phyloP scores from a whole-genome alignment of 2,113 vertebrate species.

The Suncus etruscus region DNA sequence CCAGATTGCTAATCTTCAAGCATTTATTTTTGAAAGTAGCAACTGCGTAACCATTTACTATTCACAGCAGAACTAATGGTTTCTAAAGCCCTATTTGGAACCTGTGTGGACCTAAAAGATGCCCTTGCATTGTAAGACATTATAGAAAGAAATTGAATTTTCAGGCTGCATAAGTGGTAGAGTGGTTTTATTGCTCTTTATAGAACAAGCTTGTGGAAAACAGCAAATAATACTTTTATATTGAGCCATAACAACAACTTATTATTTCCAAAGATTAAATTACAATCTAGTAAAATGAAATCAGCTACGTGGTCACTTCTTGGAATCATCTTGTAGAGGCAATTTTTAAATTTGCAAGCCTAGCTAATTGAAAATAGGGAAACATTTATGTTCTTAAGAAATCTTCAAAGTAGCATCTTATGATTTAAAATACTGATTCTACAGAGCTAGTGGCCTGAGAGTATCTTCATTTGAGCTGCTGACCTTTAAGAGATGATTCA shows the following conservation, averaged over 20 bases:
- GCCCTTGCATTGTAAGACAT: not conserved
- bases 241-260: conserved; percentile 65
- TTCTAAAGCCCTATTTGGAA: conserved; percentile 60
- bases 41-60: not conserved
- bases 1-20: conserved; percentile 38
- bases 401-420: conserved; percentile 54
- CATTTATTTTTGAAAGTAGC: conserved; percentile 38
- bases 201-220: conserved; percentile 67
- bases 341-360: conserved; percentile 71
- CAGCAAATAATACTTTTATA: conserved; percentile 61
- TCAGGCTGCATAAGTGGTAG: conserved; percentile 38
- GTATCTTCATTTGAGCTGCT: conserved; percentile 57
- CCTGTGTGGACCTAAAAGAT: conserved; percentile 42
- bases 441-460: not conserved
- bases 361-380: conserved; percentile 73
- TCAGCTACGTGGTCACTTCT: conserved; percentile 59
- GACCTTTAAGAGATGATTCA: conserved; percentile 58
- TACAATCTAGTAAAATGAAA: conserved; percentile 76
- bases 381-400: not conserved
- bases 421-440: conserved; percentile 36
- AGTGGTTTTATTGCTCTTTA: conserved; percentile 64
- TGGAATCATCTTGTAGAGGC: conserved; percentile 60
- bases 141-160: conserved; percentile 64
- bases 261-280: conserved; percentile 77
- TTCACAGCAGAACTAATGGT: conserved; percentile 25